Evolutionary conservation across 2,797 vertebrate species (phyloP), one percentile per base, ranked within the genome.

Genomic region (Rhinophrynus dorsalis): DNA sequence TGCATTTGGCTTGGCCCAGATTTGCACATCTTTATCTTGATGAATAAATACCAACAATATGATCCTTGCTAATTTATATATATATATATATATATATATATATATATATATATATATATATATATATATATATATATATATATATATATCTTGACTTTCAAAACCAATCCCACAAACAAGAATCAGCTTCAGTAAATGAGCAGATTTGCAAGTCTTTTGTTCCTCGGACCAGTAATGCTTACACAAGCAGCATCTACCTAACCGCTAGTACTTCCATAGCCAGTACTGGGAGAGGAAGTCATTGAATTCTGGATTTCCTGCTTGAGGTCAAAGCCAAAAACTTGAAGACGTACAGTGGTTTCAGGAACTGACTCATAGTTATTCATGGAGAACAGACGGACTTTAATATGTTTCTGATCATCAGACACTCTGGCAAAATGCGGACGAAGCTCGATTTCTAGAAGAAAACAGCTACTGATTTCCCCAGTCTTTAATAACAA

Each of bases 301-400:
- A 93, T 96, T 94, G 90, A 94, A 94, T 92, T 89, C 79, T 92
- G 92, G 93, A 95, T 95, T 96, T 98, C 95, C 95, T 96, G 92
- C 89, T 92, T 90, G 92, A 87, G 88, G 86, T 88, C 85, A 86
- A 82, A 89, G 94, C 92, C 93, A 94, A 94, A 89, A 94, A 91
- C 89, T 91, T 83, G 79, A 92, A 92, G 89, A 90, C 91, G 93
- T 93, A 90, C 91, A 93, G 92, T 90, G 91, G 94, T 95, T 96
- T 94, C 91, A 94, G 91, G 94, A 96, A 94, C 91, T 94, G 94
- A 97, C 86, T 96, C 95, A 94, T 94, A 90, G 90, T 95, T 92
- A 97, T 92, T 96, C 90, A 94, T 86, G 89, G 86, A 88, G 88
- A 89, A 89, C 85, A 94, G 88, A 90, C 90, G 89, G 86, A 85